phyloP scores from a whole-genome alignment of 2,113 vertebrate species.

The Melanocharis versteri region DNA sequence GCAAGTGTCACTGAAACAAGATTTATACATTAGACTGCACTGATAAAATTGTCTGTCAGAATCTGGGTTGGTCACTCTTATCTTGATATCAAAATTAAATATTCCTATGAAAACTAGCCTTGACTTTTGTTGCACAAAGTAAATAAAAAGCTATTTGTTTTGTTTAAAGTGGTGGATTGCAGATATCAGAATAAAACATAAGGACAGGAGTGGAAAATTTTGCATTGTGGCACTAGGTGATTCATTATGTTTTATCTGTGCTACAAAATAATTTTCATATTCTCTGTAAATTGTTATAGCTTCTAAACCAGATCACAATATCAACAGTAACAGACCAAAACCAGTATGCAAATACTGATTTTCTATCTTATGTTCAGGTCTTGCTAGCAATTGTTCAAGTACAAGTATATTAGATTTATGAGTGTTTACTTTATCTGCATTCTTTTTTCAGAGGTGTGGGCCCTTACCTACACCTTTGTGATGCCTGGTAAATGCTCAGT shows the following conservation, averaged over 20 bases:
- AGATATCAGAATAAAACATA: not conserved
- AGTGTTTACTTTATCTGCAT: not conserved
- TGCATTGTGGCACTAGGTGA: constrained; percentile 26
- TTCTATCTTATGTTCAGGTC: not conserved
- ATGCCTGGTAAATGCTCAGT: not conserved
- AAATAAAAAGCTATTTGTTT: constrained; percentile 53
- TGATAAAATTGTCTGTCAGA: constrained; percentile 16
- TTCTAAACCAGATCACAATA: not conserved
- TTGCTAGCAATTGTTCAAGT: not conserved
- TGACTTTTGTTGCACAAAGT: not conserved
- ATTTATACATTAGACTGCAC: not conserved
- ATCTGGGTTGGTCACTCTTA: constrained; percentile 27
- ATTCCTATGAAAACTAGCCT: constrained; percentile 3
- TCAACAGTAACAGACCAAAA: not conserved
- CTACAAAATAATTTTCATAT: not conserved
- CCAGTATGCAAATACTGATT: not conserved
- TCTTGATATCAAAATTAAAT: constrained; percentile 30
- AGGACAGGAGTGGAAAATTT: not conserved
- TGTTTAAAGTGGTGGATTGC: not conserved
- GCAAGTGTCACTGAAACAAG: not conserved
- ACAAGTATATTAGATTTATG: not conserved
- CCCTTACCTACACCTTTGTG: not conserved
- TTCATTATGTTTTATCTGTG: constrained; percentile 29
- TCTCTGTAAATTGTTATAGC: not conserved
- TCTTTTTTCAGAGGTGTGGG: not conserved